phyloP scores from a whole-genome alignment of 2,888 invertebrate genomes.

The Synergus itoensis region DNA sequence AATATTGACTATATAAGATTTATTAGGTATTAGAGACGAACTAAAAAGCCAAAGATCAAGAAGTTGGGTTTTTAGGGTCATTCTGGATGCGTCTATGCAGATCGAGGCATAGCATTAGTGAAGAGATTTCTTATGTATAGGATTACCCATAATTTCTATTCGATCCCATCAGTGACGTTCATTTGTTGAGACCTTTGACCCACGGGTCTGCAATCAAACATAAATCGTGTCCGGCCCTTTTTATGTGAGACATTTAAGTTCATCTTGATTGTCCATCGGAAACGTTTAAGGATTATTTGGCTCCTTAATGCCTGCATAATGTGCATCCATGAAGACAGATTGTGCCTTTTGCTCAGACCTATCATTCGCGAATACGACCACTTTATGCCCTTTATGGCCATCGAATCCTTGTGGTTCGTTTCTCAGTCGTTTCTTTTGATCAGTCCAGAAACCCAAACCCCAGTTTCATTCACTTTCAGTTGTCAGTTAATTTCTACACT shows the following conservation, averaged over 20 bases:
- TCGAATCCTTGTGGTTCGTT: slow-evolving; percentile 25
- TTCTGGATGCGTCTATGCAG: slow-evolving; percentile 43
- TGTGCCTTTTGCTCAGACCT: slow-evolving; percentile 29
- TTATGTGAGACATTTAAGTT: slow-evolving; percentile 69
- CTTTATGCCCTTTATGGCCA: background rate
- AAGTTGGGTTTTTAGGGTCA: background rate
- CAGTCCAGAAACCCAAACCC: background rate
- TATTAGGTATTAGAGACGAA: background rate
- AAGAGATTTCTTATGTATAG: no score
- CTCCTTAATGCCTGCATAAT: slow-evolving; percentile 26
- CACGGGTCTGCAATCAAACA: slow-evolving; percentile 67
- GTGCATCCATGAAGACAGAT: slow-evolving; percentile 13
- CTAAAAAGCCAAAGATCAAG: background rate
- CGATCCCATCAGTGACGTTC: slow-evolving; percentile 64
- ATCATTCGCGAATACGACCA: slow-evolving; percentile 35
- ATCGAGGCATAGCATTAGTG: slow-evolving; percentile 64
- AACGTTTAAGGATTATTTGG: slow-evolving; percentile 38
- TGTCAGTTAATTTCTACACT: background rate
- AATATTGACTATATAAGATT: no score
- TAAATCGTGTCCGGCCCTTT: slow-evolving; percentile 74
- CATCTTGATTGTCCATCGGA: slow-evolving; percentile 38
- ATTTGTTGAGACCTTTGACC: slow-evolving; percentile 71
- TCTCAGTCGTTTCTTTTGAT: slow-evolving; percentile 22
- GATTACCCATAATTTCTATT: slow-evolving; percentile 70
- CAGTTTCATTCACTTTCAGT: background rate